These are phyloP conservation scores for Drosophila aldrichi DNA, from an alignment of 2,888 invertebrate species.

Conservation along the genomic window DNA sequence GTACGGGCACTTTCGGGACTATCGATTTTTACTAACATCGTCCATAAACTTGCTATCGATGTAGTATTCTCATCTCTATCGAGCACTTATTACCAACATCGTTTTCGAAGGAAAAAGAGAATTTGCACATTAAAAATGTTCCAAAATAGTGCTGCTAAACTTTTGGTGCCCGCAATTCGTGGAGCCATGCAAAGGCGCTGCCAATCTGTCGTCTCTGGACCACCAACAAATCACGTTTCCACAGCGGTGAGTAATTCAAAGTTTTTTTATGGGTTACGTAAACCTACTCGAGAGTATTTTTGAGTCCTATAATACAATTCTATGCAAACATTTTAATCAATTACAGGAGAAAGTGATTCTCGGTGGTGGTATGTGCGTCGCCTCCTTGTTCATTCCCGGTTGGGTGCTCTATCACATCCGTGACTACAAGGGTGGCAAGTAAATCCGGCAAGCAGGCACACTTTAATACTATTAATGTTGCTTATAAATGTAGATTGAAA, in stretches of 20 bases:
- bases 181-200: constrained; percentile 80
- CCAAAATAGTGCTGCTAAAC: constrained; percentile 78
- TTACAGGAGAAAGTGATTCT: constrained; percentile 83
- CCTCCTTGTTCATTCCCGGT: constrained; percentile 77
- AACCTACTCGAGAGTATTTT: constrained; percentile 40
- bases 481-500: constrained; percentile 52
- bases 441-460: constrained; percentile 42
- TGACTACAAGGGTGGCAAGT: constrained; percentile 81
- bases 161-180: constrained; percentile 82
- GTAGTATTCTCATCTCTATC: constrained; percentile 15
- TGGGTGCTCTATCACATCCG: constrained; percentile 84
- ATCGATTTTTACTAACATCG: constrained; percentile 18
- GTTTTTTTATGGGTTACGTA: constrained; percentile 73
- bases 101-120: constrained; percentile 29
- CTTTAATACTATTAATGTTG: constrained; percentile 31
- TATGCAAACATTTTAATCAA: background rate
- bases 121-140: constrained; percentile 73
- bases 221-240: constrained; percentile 82
- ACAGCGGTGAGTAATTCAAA: constrained; percentile 79
- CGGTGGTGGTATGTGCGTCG: constrained; percentile 82
- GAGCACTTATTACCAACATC: constrained; percentile 34
- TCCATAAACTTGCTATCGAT: constrained; percentile 16
- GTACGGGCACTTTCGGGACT: background rate
- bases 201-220: constrained; percentile 83
- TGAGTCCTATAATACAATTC: background rate